Percentiles rank a stretch among this genome's conserved stretches.
These are phyloP conservation scores for Myotis myotis DNA, from an alignment of 2,797 vertebrate species.

Conservation along the genomic window DNA sequence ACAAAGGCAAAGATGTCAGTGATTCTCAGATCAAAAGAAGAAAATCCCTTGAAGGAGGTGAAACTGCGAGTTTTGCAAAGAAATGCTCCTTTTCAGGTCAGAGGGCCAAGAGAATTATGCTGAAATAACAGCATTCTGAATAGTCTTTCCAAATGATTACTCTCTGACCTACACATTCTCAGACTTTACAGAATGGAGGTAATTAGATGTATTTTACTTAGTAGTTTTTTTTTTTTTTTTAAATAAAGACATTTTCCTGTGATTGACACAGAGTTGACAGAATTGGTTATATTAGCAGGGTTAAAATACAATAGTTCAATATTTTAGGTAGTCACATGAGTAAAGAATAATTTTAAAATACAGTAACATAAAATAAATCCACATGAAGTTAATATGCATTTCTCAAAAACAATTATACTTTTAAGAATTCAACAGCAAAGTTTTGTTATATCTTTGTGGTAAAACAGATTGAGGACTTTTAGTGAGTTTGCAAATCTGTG, in stretches of 20 bases:
- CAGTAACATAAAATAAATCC: neutral
- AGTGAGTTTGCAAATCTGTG: neutral
- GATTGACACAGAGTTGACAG: neutral
- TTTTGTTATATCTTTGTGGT: neutral
- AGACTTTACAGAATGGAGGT: neutral
- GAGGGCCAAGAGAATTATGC: neutral
- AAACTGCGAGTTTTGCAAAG: neutral
- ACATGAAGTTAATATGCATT: neutral
- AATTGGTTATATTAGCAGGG: neutral
- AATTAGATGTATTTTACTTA: neutral
- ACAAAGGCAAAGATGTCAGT: neutral
- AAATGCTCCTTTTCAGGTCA: neutral
- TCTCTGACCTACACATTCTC: neutral
- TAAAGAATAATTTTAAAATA: neutral
- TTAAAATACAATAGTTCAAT: neutral
- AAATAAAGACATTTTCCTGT: neutral
- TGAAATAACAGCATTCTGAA: neutral
- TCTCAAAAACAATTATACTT: neutral
- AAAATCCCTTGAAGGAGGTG: neutral
- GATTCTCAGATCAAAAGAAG: conserved; percentile 25
- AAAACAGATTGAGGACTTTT: conserved; percentile 6
- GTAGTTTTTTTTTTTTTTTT: neutral
- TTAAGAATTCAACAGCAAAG: conserved; percentile 14
- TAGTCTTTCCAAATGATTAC: neutral
- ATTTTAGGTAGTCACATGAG: neutral